These are phyloP conservation scores for Alitta virens DNA, from an alignment of 2,888 invertebrate genomes.

Conservation along the genomic window DNA sequence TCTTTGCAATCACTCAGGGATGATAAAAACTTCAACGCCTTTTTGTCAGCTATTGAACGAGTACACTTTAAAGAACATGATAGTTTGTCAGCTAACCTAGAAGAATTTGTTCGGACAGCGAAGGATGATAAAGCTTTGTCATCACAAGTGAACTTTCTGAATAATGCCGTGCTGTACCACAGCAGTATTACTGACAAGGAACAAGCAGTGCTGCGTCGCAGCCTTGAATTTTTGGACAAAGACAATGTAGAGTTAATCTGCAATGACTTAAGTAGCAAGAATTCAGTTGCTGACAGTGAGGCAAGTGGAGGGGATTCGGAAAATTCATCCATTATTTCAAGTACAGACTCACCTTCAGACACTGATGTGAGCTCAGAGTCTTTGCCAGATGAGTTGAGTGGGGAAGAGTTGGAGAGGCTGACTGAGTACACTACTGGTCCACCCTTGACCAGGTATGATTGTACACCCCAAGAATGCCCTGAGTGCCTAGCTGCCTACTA, in stretches of 20 bases:
- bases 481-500: conserved; percentile 38
- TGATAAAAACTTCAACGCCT: conserved; percentile 49
- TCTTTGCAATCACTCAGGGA: conserved; percentile 30
- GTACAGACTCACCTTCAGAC: conserved; percentile 33
- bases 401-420: conserved; percentile 43
- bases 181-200: conserved; percentile 14
- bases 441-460: conserved; percentile 47
- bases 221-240: conserved; percentile 37
- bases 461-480: conserved; percentile 45
- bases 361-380: conserved; percentile 10
- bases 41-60: conserved; percentile 50
- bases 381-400: conserved; percentile 20
- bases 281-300: conserved; percentile 2
- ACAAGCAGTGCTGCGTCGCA: neutral
- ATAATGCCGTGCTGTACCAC: conserved; percentile 20
- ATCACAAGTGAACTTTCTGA: conserved; percentile 4
- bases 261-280: conserved; percentile 40
- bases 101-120: conserved; percentile 12
- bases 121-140: conserved; percentile 3
- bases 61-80: conserved; percentile 41
- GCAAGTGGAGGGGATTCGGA: conserved; percentile 6
- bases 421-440: conserved; percentile 47
- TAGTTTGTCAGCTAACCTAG: neutral
- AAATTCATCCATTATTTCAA: conserved; percentile 16
- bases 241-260: conserved; percentile 52